Evolutionary conservation across 2,888 invertebrate species (phyloP).

Genomic region (Sclerodermus sp.): DNA sequence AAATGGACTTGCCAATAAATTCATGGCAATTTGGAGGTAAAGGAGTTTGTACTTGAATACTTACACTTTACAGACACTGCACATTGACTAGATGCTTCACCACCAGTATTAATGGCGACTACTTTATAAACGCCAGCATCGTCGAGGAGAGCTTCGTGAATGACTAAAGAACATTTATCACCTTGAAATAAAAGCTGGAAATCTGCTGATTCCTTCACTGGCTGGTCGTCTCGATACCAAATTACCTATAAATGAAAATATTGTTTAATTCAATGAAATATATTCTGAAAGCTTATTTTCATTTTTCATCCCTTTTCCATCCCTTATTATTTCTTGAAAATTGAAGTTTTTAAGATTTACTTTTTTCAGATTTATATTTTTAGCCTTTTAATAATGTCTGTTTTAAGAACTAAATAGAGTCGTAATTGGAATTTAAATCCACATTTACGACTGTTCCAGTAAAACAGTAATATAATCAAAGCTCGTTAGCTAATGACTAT

Average conservation of each 20-base stretch:
- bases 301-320: neutral
- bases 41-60: constrained; percentile 22
- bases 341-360: no score
- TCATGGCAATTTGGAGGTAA: neutral
- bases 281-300: no score
- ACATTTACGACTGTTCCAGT: no score
- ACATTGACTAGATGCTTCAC: constrained; percentile 76
- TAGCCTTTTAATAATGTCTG: no score
- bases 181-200: constrained; percentile 82
- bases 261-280: no score
- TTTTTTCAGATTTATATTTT: no score
- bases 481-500: no score
- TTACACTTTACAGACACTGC: constrained; percentile 62
- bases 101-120: constrained; percentile 81
- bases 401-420: no score
- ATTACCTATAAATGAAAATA: constrained; percentile 59
- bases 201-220: constrained; percentile 81
- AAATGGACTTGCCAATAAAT: neutral
- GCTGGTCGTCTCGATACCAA: constrained; percentile 78
- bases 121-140: constrained; percentile 80
- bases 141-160: constrained; percentile 72
- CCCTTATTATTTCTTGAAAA: neutral
- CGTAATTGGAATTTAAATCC: no score
- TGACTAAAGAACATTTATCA: constrained; percentile 74
- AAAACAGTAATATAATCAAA: no score